Conservation (phyloP, 2,888 invertebrate species). For the Zygogramma bicolorata region DNA sequence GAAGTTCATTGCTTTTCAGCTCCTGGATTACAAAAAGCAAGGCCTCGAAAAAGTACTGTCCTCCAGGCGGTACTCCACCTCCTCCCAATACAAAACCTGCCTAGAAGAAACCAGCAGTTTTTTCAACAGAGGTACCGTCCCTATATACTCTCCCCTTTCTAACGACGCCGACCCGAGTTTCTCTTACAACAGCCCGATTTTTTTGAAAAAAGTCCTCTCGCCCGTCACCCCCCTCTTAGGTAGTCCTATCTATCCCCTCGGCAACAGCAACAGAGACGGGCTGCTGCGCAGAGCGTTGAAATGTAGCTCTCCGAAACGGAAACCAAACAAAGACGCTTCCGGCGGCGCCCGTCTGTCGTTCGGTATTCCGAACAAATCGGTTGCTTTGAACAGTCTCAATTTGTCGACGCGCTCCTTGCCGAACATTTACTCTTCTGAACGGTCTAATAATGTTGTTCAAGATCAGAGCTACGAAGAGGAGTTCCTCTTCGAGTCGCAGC, state of each 20-base stretch:
- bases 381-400: slow-evolving; percentile 26
- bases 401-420: slow-evolving; percentile 34
- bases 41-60: slow-evolving; percentile 43
- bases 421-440: slow-evolving; percentile 26
- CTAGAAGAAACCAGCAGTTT: slow-evolving; percentile 38
- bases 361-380: slow-evolving; percentile 20
- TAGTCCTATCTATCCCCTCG: slow-evolving; percentile 21
- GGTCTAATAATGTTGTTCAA: slow-evolving; percentile 40
- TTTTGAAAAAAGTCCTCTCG: slow-evolving; percentile 23
- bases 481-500: slow-evolving; percentile 18
- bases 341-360: no score
- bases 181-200: slow-evolving; percentile 18
- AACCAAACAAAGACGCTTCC: no score
- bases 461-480: slow-evolving; percentile 37
- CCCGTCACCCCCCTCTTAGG: slow-evolving; percentile 23
- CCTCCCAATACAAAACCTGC: slow-evolving; percentile 38
- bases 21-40: slow-evolving; percentile 43
- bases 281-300: slow-evolving; percentile 22
- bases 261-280: slow-evolving; percentile 9
- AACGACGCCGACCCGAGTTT: slow-evolving; percentile 13
- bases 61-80: slow-evolving; percentile 36
- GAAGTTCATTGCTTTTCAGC: no score
- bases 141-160: slow-evolving; percentile 36
- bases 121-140: slow-evolving; percentile 38
- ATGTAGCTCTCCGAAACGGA: slow-evolving; percentile 20